Base-by-base conservation (phyloP, 2,888 invertebrate species). In the Cactoblastis cactorum region DNA sequence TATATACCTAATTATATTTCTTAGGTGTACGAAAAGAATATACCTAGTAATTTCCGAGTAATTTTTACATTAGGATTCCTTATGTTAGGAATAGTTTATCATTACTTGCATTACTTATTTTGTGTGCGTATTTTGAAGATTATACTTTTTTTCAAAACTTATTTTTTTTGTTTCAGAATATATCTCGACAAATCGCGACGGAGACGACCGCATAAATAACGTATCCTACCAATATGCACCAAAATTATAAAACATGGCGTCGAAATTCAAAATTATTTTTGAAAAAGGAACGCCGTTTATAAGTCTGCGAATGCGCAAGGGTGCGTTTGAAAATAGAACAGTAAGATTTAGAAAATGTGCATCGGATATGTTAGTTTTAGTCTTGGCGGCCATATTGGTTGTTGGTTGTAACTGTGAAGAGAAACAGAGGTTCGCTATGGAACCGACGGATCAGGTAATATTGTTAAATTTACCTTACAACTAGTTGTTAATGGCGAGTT, bases 351-450 rank as follows among this genome's bases (percentile, higher is more conserved):
- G 63, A 57, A 54, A 58, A 55, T 62, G 62, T 63, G 64, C 61
- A 56, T 69, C 77, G 83, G 78, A 82, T 69, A 79, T 72, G 62
- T 65, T 77, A 65, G 69, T 69, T 74, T 71, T 82, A 65, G 71
- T 86, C 65, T 57, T 69, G 63, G 68, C 75, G 53, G 55, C 65
- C 57, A 64, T 69, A 54, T 61, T 83, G 65, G 62, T 80, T 59
- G 65, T 72, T 71, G 69, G 80, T 74, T 77, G 83, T 73, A 62
- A 83, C 84, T 73, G 88, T 65, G 73, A 73, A 65, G 78, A 80
- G 55, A 93, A 93, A 70, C 98, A 98, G 86, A 93, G 95, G 79
- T 98, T 98, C 80, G 95, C 96, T 32, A 95, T 96, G 92, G 96
- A 98, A 75, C 98, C 98, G 1, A 94, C 95, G 80, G 96, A 97